phyloP scores from a whole-genome alignment of 2,888 invertebrate species.

The Hanleya hanleyi region DNA sequence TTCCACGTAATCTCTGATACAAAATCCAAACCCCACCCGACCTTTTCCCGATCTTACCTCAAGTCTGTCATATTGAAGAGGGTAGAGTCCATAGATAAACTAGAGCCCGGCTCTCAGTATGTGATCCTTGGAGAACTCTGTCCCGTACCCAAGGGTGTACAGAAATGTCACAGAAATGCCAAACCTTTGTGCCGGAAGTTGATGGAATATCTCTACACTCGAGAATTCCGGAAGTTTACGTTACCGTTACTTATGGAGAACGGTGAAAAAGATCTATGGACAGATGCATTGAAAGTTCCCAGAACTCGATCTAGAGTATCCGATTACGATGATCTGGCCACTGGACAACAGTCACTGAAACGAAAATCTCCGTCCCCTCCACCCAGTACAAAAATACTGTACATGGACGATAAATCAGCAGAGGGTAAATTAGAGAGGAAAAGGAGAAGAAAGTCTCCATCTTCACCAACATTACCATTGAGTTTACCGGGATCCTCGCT shows the following conservation, averaged over 20 bases:
- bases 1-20: neutral
- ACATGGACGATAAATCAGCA: too few relatives aligned
- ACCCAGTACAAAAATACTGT: too few relatives aligned
- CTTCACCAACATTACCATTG: too few relatives aligned
- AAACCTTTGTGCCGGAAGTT: neutral
- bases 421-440: too few relatives aligned
- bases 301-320: neutral
- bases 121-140: neutral
- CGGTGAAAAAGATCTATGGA: neutral
- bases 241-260: neutral
- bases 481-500: too few relatives aligned
- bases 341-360: neutral
- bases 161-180: slow-evolving; percentile 4
- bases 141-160: neutral
- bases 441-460: too few relatives aligned
- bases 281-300: neutral
- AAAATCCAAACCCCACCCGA: neutral
- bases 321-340: neutral
- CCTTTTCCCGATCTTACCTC: neutral
- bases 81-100: neutral
- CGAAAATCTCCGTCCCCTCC: neutral
- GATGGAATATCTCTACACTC: neutral
- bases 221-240: neutral
- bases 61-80: neutral
- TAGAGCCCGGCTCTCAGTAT: neutral